Conservation (phyloP, 2,113 vertebrate species). For the Heteronetta atricapilla region DNA sequence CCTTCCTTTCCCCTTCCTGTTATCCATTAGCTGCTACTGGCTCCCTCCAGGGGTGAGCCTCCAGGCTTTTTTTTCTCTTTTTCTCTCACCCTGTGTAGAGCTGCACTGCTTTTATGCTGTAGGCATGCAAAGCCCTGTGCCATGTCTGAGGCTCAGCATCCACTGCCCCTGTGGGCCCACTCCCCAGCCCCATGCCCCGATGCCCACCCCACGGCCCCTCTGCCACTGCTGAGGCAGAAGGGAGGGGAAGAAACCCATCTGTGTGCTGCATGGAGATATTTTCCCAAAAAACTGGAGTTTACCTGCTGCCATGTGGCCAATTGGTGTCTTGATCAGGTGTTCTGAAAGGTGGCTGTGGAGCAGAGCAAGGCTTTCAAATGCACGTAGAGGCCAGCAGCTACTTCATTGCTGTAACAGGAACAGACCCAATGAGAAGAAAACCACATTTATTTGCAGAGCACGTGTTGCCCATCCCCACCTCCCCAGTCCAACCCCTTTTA, state of each 20-base stretch:
- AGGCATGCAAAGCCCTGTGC: not conserved
- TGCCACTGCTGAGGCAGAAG: not conserved
- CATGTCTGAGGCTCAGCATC: not conserved
- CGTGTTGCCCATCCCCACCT: not conserved
- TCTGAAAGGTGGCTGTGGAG: not conserved
- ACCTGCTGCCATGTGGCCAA: slow-evolving; percentile 18
- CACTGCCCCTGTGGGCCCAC: not conserved
- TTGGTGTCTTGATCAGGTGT: not conserved
- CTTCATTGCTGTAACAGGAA: not conserved
- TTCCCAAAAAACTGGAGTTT: not conserved
- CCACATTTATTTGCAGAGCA: not conserved
- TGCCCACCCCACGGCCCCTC: not conserved
- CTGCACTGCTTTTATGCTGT: not conserved
- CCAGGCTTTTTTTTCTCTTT: not conserved
- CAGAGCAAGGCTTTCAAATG: not conserved
- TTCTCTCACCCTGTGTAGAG: not conserved
- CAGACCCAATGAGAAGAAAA: not conserved
- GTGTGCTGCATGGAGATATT: not conserved
- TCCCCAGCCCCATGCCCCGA: not conserved
- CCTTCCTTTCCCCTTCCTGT: not conserved
- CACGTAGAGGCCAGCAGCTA: not conserved
- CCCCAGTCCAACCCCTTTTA: not conserved
- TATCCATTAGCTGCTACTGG: not conserved
- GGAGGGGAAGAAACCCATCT: not conserved
- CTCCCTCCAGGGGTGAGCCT: not conserved